A percentile compares a stretch with the other conserved stretches of the same genome.
Evolutionary conservation across 2,888 invertebrate genomes (phyloP).

Genomic region (Aphodius sticticus): DNA sequence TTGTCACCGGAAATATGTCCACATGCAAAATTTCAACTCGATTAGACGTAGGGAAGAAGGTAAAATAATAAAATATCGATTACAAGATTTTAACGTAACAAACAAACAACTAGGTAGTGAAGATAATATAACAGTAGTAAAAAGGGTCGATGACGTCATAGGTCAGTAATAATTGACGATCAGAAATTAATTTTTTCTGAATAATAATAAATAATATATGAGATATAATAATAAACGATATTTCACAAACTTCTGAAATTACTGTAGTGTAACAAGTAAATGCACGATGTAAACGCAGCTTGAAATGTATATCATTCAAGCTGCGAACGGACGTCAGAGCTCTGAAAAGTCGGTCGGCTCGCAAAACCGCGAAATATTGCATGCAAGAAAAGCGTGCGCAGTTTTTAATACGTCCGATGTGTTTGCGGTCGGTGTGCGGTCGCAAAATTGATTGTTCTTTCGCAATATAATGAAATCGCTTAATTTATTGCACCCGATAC

Average conservation of each 20-base stretch:
- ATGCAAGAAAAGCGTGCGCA: neutral
- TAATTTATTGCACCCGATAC: neutral
- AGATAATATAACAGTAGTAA: too few species aligned
- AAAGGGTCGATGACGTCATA: too few species aligned
- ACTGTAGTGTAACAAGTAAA: neutral
- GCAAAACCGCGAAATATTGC: neutral
- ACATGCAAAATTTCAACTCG: too few species aligned
- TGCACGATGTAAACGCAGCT: neutral
- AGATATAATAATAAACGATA: too few species aligned
- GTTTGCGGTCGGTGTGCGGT: neutral
- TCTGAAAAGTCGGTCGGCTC: neutral
- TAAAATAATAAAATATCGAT: too few species aligned
- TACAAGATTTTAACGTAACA: too few species aligned
- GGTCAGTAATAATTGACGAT: too few species aligned
- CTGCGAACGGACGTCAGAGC: neutral
- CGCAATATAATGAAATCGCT: neutral
- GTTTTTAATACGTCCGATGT: neutral
- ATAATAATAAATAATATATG: too few species aligned
- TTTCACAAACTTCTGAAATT: neutral
- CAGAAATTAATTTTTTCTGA: too few species aligned
- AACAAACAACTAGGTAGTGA: too few species aligned
- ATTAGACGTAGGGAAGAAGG: too few species aligned
- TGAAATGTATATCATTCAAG: neutral
- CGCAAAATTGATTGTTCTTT: conserved; percentile 4
- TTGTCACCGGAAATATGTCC: too few species aligned